phyloP scores from a whole-genome alignment of 2,113 vertebrate species.

The Hippopotamus amphibius region DNA sequence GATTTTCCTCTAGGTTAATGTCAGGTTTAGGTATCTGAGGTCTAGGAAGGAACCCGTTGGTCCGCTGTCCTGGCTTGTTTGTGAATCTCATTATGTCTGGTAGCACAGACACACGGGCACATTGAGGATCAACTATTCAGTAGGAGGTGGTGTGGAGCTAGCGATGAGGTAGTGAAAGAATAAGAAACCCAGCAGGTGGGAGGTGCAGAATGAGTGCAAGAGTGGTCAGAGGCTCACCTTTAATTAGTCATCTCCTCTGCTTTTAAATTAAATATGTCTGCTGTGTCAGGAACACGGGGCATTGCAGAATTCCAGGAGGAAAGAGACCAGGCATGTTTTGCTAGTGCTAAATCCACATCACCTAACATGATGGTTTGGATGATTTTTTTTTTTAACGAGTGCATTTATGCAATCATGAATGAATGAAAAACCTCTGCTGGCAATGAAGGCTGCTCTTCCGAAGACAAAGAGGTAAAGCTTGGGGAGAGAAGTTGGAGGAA shows the following conservation, averaged over 20 bases:
- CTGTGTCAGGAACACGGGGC: not conserved
- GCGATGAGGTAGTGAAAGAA: not conserved
- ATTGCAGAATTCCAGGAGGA: not conserved
- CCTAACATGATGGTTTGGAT: not conserved
- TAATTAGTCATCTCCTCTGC: not conserved
- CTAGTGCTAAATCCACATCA: not conserved
- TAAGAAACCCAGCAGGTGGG: not conserved
- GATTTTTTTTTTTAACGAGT: not conserved
- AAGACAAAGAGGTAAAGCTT: not conserved
- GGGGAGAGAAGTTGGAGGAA: not conserved
- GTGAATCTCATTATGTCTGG: not conserved
- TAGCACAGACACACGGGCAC: not conserved
- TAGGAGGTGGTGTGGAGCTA: not conserved
- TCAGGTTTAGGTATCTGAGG: not conserved
- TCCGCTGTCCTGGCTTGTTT: too few relatives aligned
- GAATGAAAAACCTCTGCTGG: not conserved
- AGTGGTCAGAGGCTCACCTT: not conserved
- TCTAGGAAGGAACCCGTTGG: not conserved
- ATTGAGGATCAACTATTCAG: fast-evolving
- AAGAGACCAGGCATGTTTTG: not conserved
- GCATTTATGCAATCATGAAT: not conserved
- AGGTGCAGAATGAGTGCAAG: not conserved
- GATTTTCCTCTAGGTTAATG: not conserved
- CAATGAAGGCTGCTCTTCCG: not conserved
- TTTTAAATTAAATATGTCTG: not conserved